Evolutionary conservation across 2,797 vertebrate genomes (phyloP).

Genomic region (Cuculus canorus): DNA sequence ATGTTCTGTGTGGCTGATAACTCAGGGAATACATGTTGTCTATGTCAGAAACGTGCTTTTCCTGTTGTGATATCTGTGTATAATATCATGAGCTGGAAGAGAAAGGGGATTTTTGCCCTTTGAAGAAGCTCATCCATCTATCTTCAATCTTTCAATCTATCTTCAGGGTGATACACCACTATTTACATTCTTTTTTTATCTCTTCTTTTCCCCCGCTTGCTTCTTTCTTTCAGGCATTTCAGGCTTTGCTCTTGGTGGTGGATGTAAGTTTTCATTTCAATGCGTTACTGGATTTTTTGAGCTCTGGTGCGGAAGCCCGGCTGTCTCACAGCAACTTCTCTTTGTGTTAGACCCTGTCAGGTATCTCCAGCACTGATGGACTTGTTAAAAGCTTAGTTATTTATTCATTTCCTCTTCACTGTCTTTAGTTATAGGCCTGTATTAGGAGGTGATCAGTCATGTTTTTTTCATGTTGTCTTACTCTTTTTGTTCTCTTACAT

Average conservation of each 20-base stretch:
- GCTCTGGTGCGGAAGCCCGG: not conserved
- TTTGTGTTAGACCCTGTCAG: not conserved
- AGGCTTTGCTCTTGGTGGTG: not conserved
- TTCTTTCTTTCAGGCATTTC: not conserved
- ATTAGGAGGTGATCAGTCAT: not conserved
- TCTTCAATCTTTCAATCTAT: not conserved
- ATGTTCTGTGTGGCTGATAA: not conserved
- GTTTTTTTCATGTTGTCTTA: not conserved
- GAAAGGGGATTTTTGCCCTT: not conserved
- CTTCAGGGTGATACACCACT: not conserved
- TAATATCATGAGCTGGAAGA: not conserved
- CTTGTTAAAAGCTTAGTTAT: constrained; percentile 36
- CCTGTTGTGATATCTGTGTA: constrained; percentile 10
- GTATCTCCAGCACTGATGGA: not conserved
- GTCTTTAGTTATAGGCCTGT: not conserved
- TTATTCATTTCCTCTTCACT: constrained; percentile 8
- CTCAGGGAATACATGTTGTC: accelerated
- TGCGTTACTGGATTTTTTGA: not conserved
- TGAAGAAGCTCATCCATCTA: constrained; percentile 22
- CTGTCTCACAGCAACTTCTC: not conserved
- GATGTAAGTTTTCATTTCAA: not conserved
- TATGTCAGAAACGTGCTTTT: constrained; percentile 5
- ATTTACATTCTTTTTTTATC: not conserved
- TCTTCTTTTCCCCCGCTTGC: not conserved
- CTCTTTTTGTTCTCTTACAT: not conserved